Percentiles rank a stretch among this genome's conserved stretches.
Evolutionary conservation across 2,888 invertebrate genomes (phyloP).

Genomic region (Cosmorhoe ocellata): DNA sequence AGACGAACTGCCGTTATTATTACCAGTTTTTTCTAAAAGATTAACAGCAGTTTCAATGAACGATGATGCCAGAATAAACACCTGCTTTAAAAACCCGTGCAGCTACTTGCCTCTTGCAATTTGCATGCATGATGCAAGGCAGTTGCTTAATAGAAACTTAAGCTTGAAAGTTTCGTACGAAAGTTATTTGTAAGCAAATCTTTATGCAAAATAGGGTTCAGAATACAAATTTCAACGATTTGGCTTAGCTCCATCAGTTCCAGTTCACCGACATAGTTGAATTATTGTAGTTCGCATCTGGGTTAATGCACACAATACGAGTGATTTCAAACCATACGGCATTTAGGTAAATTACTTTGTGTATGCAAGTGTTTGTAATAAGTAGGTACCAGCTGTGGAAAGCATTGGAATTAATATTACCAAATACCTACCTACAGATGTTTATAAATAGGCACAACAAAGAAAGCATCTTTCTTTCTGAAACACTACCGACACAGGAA

Average conservation of each 20-base stretch:
- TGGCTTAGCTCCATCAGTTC: conserved; percentile 51
- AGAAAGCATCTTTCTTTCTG: too few species aligned
- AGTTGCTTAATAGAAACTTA: not conserved
- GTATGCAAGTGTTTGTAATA: conserved; percentile 16
- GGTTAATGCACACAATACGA: conserved; percentile 45
- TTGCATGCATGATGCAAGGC: not conserved
- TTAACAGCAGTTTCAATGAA: too few species aligned
- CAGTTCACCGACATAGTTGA: conserved; percentile 37
- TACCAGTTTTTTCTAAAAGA: too few species aligned
- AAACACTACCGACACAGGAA: too few species aligned
- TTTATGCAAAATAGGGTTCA: conserved; percentile 6
- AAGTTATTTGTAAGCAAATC: not conserved
- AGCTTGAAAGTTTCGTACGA: not conserved
- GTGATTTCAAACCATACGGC: conserved; percentile 18
- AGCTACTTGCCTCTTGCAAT: not conserved
- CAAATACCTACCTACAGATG: too few species aligned
- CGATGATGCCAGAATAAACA: too few species aligned
- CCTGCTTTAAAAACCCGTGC: not conserved
- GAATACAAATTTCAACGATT: conserved; percentile 38
- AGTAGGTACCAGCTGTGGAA: not conserved
- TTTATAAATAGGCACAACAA: too few species aligned
- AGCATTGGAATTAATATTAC: conserved; percentile 4
- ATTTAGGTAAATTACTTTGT: conserved; percentile 21
- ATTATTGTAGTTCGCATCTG: conserved; percentile 43
- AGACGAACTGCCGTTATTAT: too few species aligned